Conservation (phyloP, 2,888 invertebrate genomes). For the Drosophila hamatofila region DNA sequence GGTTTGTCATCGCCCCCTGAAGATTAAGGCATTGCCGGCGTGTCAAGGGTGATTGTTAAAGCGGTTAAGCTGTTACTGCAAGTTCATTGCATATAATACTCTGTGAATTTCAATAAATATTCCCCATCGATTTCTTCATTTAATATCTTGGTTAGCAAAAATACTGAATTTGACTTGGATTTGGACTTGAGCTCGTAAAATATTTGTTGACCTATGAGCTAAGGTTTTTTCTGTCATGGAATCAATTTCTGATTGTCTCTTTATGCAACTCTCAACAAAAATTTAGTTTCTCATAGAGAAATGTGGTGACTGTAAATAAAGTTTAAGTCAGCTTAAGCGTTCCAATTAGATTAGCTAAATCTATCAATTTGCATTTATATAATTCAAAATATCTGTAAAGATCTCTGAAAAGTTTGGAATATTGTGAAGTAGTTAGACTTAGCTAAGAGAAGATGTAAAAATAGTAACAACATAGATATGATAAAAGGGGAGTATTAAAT, state of each 20-base stretch:
- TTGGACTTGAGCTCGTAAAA: neutral
- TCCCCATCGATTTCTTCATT: neutral
- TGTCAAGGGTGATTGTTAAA: conserved; percentile 36
- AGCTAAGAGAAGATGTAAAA: too few relatives aligned
- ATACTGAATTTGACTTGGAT: neutral
- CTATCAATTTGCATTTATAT: too few relatives aligned
- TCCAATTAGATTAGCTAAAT: too few relatives aligned
- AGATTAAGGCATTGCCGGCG: conserved; percentile 24
- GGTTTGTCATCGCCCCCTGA: conserved; percentile 34
- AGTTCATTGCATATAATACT: conserved; percentile 20
- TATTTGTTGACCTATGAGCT: conserved; percentile 3
- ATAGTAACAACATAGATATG: too few relatives aligned
- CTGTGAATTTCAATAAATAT: conserved; percentile 18
- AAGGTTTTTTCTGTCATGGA: neutral
- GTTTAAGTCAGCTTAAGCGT: too few relatives aligned
- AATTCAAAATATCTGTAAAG: too few relatives aligned
- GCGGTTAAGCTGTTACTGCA: conserved; percentile 29
- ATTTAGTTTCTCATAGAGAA: too few relatives aligned
- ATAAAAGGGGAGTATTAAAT: too few relatives aligned
- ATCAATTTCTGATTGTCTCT: neutral
- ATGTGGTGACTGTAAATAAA: too few relatives aligned
- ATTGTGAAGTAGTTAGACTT: too few relatives aligned
- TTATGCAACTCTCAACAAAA: neutral
- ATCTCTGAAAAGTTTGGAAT: too few relatives aligned
- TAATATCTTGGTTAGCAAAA: neutral